Evolutionary conservation across 35 echinoderm and acorn worm species (phyloP), one percentile per base, ranked within the genome.

Genomic region (Apostichopus parvimensis): DNA sequence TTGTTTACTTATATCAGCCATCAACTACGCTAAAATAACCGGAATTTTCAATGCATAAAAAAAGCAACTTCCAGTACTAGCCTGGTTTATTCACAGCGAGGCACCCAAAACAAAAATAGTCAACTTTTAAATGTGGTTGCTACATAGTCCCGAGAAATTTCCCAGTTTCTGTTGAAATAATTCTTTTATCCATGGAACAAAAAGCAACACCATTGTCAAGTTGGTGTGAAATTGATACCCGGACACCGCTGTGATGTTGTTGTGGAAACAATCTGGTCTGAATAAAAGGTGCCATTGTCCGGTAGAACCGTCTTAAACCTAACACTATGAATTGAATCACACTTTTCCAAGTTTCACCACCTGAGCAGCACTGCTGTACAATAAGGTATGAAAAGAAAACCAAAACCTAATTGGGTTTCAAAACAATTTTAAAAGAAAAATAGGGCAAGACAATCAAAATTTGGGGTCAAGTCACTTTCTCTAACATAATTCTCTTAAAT

Each of bases 351-450:
- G 11, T 68, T 68, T 68, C 64, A 68, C 11, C 64, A 68, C 64
- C 64, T 68, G 64, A 68, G 11, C 64, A 14, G 11, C 64, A 14
- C 64, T 68, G 11, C 64, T 17, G 64, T 18, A 68, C 64, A 68
- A 9, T 68, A 18, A 68, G 64, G 64, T 68, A 14, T 68, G 64
- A 68, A 68, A 68, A 68, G 18, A 18, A 18, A 68, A 68, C 64
- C 64, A 68, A 68, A 68, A 68, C 64, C 64, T 68, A 68, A 68
- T 68, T 68, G 64, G 64, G 64, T 68, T 68, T 68, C 64, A 68
- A 68, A 68, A 68, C 64, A 9, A 14, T 68, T 68, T 68, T 18
- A 68, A 17, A 68, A 68, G 0, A 68, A 14, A 68, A 14, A 68
- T 68, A 18, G 64, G 64, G 18, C 64, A 68, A 68, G 18, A 68